phyloP scores from a whole-genome alignment of 2,113 vertebrate genomes.

The Ctenomys sociabilis region DNA sequence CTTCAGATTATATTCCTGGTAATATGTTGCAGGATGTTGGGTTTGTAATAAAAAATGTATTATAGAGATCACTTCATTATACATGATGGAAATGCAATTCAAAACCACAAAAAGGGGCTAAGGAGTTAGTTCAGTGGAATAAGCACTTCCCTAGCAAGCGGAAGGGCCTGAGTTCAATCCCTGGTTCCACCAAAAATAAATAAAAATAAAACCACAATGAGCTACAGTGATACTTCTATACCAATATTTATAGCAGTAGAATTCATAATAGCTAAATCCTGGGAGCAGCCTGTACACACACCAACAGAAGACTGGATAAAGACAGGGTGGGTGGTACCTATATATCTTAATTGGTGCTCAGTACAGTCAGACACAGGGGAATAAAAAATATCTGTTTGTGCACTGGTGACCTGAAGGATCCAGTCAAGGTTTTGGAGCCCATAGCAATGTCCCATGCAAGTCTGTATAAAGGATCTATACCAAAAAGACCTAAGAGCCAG shows the following conservation, averaged over 20 bases:
- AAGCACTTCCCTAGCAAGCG: too few relatives aligned
- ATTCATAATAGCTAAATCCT: background rate
- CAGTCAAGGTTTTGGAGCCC: background rate
- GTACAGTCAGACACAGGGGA: background rate
- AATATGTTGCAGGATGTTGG: background rate
- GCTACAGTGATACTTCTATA: background rate
- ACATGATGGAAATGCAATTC: conserved; percentile 52
- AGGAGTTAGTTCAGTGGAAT: too few relatives aligned
- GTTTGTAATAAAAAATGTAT: conserved; percentile 53
- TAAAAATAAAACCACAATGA: background rate
- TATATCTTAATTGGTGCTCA: background rate
- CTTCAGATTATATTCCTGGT: background rate
- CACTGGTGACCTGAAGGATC: background rate
- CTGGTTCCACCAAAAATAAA: too few relatives aligned
- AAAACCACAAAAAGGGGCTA: conserved; percentile 1
- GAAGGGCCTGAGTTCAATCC: too few relatives aligned
- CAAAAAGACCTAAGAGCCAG: background rate
- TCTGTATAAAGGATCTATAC: background rate
- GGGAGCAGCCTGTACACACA: background rate
- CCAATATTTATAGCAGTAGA: background rate
- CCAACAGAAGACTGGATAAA: background rate
- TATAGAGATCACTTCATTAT: background rate
- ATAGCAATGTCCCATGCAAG: background rate
- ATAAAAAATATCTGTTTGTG: background rate
- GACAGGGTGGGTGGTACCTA: background rate